Conservation (phyloP, 1,140 invertebrate species). For the Drosophila sechellia region DNA sequence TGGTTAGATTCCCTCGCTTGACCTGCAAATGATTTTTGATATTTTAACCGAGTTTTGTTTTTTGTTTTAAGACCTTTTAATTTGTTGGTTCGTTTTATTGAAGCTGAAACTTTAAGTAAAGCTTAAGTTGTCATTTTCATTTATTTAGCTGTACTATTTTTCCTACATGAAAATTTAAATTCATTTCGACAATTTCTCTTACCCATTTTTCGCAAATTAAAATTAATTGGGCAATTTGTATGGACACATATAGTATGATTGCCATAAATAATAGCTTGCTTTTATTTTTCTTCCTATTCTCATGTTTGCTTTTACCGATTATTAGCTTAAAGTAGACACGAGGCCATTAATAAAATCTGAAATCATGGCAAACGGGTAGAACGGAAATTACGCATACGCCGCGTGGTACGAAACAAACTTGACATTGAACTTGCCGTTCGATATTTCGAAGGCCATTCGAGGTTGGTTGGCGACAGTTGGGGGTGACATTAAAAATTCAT, state of each 20-base stretch:
- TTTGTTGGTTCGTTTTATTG: neutral
- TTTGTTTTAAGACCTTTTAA: neutral
- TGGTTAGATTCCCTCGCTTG: conserved; percentile 6
- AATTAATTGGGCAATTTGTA: conserved; percentile 40
- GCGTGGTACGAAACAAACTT: conserved; percentile 34
- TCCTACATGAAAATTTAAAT: conserved; percentile 13
- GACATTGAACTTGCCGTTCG: conserved; percentile 74
- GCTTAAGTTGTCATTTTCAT: no score
- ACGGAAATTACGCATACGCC: conserved; percentile 67
- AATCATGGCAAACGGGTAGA: conserved; percentile 8
- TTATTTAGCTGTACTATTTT: neutral
- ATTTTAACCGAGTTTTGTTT: neutral
- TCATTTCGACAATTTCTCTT: neutral
- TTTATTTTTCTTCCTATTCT: neutral
- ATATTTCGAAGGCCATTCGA: conserved; percentile 57
- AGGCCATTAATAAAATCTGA: conserved; percentile 59
- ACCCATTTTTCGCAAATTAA: conserved; percentile 3
- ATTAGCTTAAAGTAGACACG: conserved; percentile 47
- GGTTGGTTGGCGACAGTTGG: neutral
- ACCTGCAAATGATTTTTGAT: conserved; percentile 36
- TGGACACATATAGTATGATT: conserved; percentile 26
- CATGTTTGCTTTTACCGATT: conserved; percentile 56
- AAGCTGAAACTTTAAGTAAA: neutral
- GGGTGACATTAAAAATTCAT: conserved; percentile 71
- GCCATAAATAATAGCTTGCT: conserved; percentile 60